These are phyloP conservation scores for Chrysochloris asiatica DNA, from an alignment of 2,113 vertebrate genomes.

Conservation along the genomic window DNA sequence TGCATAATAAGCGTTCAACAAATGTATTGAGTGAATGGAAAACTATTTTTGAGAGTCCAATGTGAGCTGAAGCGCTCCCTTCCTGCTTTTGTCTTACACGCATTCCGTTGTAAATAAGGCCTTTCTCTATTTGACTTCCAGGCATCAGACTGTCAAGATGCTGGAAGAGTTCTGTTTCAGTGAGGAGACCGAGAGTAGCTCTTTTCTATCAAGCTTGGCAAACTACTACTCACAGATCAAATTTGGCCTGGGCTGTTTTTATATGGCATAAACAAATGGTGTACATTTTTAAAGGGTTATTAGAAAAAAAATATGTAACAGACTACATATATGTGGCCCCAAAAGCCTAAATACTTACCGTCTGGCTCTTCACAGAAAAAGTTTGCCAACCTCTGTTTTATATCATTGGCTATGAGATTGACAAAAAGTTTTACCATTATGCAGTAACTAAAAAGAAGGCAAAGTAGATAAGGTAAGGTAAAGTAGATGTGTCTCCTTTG, in stretches of 20 bases:
- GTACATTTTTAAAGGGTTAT: conserved; percentile 55
- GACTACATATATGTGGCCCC: conserved; percentile 22
- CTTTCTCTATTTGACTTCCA: conserved; percentile 12
- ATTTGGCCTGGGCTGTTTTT: conserved; percentile 2
- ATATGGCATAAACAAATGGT: conserved; percentile 39
- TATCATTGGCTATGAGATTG: conserved; percentile 62
- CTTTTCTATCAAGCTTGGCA: conserved; percentile 44
- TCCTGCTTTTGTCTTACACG: conserved; percentile 19
- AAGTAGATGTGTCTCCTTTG: conserved; percentile 44
- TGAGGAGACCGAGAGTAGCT: conserved; percentile 16
- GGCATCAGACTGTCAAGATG: conserved; percentile 17
- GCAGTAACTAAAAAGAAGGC: conserved; percentile 72
- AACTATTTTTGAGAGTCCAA: not conserved
- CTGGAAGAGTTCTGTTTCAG: conserved; percentile 44
- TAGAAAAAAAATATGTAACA: not conserved
- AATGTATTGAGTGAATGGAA: conserved; percentile 11
- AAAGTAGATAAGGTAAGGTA: conserved; percentile 77
- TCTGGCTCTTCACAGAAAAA: conserved; percentile 32
- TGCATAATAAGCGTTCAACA: too few species aligned
- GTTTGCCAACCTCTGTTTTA: conserved; percentile 66
- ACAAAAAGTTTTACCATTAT: conserved; percentile 67
- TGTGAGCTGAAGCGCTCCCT: conserved; percentile 31
- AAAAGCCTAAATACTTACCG: conserved; percentile 39
- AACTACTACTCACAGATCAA: not conserved
- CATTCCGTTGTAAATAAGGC: not conserved